Evolutionary conservation across 2,888 invertebrate genomes (phyloP).

Genomic region (Ophion costatus): DNA sequence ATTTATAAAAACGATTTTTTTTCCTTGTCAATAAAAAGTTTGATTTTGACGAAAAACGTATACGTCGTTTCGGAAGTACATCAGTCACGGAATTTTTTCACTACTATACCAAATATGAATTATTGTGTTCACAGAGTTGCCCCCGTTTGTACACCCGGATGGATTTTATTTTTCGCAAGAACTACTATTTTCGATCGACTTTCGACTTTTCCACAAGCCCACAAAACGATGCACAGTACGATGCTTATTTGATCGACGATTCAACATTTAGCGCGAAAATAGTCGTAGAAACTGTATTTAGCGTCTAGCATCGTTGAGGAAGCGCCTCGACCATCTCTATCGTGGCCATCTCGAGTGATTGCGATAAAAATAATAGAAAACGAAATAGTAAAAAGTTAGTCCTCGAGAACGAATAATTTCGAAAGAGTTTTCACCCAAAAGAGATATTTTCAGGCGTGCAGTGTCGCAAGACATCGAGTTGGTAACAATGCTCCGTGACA

Average conservation of each 20-base stretch:
- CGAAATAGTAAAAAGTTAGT: background rate
- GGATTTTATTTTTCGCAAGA: background rate
- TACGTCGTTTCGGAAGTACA: background rate
- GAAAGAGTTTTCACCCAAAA: background rate
- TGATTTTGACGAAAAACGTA: background rate
- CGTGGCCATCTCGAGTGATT: background rate
- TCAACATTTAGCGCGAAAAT: background rate
- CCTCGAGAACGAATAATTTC: background rate
- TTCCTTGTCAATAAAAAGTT: background rate
- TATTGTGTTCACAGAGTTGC: background rate
- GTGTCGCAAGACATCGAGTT: slow-evolving; percentile 30
- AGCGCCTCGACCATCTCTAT: too few species aligned
- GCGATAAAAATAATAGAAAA: background rate
- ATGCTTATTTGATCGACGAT: background rate
- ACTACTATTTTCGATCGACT: background rate
- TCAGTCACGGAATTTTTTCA: background rate
- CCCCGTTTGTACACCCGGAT: background rate
- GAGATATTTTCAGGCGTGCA: background rate
- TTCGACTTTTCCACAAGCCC: background rate
- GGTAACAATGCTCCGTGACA: slow-evolving; percentile 65
- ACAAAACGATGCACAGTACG: background rate
- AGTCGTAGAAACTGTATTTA: background rate
- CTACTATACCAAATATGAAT: background rate
- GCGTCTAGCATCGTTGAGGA: background rate
- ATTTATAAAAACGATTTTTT: background rate